Evolutionary conservation across 2,888 invertebrate species (phyloP), one percentile per base, ranked within the genome.

Genomic region (Conistra vaccinii): DNA sequence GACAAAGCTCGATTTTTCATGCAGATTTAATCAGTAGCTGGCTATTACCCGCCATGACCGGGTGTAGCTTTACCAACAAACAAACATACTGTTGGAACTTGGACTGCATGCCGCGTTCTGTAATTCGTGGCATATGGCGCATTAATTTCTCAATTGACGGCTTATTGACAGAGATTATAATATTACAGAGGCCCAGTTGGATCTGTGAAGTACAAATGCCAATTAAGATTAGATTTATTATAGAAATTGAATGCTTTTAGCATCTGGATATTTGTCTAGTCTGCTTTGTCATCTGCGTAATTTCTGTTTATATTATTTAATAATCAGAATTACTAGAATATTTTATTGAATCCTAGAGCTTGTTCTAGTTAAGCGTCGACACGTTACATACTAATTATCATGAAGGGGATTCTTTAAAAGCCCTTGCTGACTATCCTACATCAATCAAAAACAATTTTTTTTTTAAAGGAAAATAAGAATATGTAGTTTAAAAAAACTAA

Each of bases 11-110:
- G 91, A 95, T 95, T 95, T 94, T 92, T 94, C 92, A 90, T 96
- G 94, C 93, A 95, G 95, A 93, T 95, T 96, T 96, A 95, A 96
- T 94, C 93, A 93, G 91, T 89, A 89, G 61, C 39, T 63, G 73
- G 67, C 48, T 90, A 90, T 90, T 89, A 86, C 83, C 58, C 76
- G 23, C 53, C 61, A 62, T 55, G 66, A 66, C 78, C 74, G 78
- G 80, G 73, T 65, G 80, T 29, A 87, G 78, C 76, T 76, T 73
- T 91, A 88, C 90, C 90, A 91, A 91, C 90, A 90, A 91, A 91
- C 88, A 90, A 88, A 86, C 81, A 81, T 80, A 72, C 81, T 77
- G 84, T 67, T 78, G 60, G 63, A 66, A 69, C 78, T 78, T 65
- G 74, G 73, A 70, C 81, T 81, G 76, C 82, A 78, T 75, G 76